Base-by-base conservation (phyloP, 2,797 vertebrate species). In the Acanthurus leucopareius region DNA sequence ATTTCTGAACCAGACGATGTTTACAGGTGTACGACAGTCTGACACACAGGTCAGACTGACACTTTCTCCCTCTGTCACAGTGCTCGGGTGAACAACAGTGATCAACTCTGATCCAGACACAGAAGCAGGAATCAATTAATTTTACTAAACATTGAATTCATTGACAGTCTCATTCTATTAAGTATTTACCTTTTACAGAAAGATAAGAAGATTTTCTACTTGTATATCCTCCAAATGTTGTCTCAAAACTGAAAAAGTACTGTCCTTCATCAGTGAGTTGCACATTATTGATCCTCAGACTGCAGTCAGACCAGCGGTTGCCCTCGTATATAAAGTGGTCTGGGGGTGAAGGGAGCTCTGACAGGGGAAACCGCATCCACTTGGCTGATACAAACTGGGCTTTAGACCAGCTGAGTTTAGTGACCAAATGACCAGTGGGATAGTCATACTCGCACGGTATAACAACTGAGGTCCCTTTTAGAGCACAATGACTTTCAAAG, bases 371-470 rank as follows among this genome's bases (percentile, higher is more conserved):
- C 7, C 5, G 1, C 1, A 0, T 1, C 49, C 2, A 2, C 0
- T 0, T 0, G 0, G 32, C 52, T 17, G 0, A 40, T 3, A 4
- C 7, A n/a, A 0, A 0, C 1, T 0, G 1, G 1, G 0, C 0
- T 89, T 72, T 88, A 10, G 0, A 78, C 93, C 93, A 93, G 1
- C 0, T 0, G 3, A 56, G 20, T 4, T 11, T 8, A 2, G 8
- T 80, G n/a, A 91, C 77, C 1, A 2, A 0, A 1, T 81, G 11
- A 19, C 0, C 0, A 0, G 0, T 0, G 16, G 89, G 86, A 60
- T 91, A 90, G 44, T 82, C 48, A 19, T 91, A 94, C n/a, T 44
- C 0, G 78, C 92, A 94, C 11, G 48, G 17, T 2, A 94, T 74
- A 42, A 83, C 40, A 3, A 83, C 54, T n/a, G 89, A 85, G 17